Conservation (phyloP, 2,888 invertebrate species). For the Miltochrista miniata region DNA sequence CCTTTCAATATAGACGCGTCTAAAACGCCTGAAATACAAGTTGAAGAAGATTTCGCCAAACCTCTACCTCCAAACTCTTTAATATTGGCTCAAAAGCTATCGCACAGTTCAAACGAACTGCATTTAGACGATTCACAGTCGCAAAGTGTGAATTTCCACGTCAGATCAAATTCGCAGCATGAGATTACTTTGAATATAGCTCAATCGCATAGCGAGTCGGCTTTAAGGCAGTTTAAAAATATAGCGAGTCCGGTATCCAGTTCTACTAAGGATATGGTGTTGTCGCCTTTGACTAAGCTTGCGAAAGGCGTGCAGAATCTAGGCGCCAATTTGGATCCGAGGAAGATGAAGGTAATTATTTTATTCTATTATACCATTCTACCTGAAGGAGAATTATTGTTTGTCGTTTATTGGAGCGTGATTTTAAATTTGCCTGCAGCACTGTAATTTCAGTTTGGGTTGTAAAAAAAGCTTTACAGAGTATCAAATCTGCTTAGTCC, state of each 20-base stretch:
- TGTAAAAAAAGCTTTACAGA: no score
- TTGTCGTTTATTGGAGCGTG: background rate
- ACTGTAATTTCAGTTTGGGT: no score
- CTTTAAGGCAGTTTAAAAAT: slow-evolving; percentile 87
- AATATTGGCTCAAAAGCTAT: slow-evolving; percentile 84
- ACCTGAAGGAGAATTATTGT: background rate
- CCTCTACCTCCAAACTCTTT: slow-evolving; percentile 81
- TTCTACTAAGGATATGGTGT: slow-evolving; percentile 86
- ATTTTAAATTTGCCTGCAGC: no score
- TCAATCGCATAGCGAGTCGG: slow-evolving; percentile 91
- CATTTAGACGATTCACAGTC: slow-evolving; percentile 64
- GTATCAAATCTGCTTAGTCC: no score
- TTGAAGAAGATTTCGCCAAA: slow-evolving; percentile 66
- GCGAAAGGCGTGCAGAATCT: slow-evolving; percentile 94
- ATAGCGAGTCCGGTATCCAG: slow-evolving; percentile 87
- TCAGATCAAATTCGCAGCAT: slow-evolving; percentile 85
- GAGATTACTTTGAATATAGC: slow-evolving; percentile 89
- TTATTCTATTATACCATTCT: background rate
- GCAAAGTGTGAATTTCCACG: slow-evolving; percentile 55
- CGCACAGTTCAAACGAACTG: slow-evolving; percentile 88
- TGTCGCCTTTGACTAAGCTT: slow-evolving; percentile 91
- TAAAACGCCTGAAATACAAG: slow-evolving; percentile 86
- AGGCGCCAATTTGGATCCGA: slow-evolving; percentile 93
- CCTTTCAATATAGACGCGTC: slow-evolving; percentile 60
- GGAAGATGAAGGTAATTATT: slow-evolving; percentile 85